A percentile compares a stretch with the other conserved stretches of the same genome.
Conservation (phyloP, 1,140 invertebrate species). For the Aphelinus certus region DNA sequence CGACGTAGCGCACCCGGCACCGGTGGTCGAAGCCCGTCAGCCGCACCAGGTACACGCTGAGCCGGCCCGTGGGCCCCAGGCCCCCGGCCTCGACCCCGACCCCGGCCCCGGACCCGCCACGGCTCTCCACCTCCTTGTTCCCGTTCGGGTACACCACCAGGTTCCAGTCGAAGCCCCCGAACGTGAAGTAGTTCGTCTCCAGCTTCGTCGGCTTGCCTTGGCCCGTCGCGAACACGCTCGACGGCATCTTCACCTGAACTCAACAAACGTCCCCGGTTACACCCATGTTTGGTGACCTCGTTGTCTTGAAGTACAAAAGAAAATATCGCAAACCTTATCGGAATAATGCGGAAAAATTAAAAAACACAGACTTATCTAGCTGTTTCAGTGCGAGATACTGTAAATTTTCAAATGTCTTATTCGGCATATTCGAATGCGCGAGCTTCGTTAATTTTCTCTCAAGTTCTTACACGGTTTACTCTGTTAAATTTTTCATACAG, state of each 20-base stretch:
- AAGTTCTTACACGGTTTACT: too few species aligned
- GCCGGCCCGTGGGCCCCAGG: slow-evolving; percentile 61
- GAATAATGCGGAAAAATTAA: too few species aligned
- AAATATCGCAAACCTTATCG: too few species aligned
- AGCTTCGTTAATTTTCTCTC: too few species aligned
- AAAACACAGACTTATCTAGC: too few species aligned
- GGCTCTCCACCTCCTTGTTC: slow-evolving; percentile 62
- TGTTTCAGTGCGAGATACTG: too few species aligned
- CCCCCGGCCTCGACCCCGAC: slow-evolving; percentile 56
- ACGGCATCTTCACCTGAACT: slow-evolving; percentile 53
- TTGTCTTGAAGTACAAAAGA: too few species aligned
- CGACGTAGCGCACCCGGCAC: slow-evolving; percentile 79
- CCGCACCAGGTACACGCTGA: slow-evolving; percentile 75
- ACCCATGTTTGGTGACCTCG: too few species aligned
- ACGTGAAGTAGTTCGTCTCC: slow-evolving; percentile 78
- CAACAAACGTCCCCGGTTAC: too few species aligned
- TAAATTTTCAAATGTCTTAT: too few species aligned
- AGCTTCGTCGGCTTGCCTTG: slow-evolving; percentile 67
- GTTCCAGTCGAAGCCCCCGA: slow-evolving; percentile 88
- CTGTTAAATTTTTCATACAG: too few species aligned
- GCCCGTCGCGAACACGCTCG: slow-evolving; percentile 56
- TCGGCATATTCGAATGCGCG: too few species aligned
- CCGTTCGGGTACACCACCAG: slow-evolving; percentile 77
- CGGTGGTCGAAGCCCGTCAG: slow-evolving; percentile 85
- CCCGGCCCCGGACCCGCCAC: slow-evolving; percentile 62